These are phyloP conservation scores for Anoplolepis gracilipes DNA, from an alignment of 1,140 invertebrate species.

Conservation along the genomic window DNA sequence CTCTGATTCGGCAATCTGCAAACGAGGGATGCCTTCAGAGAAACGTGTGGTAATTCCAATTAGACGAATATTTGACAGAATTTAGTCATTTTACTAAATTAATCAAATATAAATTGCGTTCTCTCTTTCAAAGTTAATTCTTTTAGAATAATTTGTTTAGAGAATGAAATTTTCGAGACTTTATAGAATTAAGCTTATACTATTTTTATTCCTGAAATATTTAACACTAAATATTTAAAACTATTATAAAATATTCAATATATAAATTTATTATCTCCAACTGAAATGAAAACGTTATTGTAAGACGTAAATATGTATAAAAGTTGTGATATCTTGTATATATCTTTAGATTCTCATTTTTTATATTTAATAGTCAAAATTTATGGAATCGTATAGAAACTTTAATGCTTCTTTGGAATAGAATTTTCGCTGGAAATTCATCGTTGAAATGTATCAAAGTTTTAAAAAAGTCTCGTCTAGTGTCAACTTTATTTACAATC, in stretches of 20 bases:
- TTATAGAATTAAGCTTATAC: not conserved
- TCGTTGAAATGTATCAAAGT: no score
- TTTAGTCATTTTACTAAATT: slow-evolving; percentile 10
- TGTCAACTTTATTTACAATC: slow-evolving; percentile 2
- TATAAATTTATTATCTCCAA: not conserved
- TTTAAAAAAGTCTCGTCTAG: no score
- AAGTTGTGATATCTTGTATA: no score
- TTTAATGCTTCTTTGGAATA: not conserved
- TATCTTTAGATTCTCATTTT: no score
- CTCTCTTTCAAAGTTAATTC: not conserved
- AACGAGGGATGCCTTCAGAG: slow-evolving; percentile 13
- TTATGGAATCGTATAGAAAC: not conserved
- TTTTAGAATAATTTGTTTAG: not conserved
- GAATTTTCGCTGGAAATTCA: no score
- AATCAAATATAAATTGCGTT: not conserved
- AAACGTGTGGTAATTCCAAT: slow-evolving; percentile 7
- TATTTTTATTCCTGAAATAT: not conserved
- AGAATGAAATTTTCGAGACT: not conserved
- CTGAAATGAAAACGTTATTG: not conserved
- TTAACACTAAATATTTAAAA: not conserved
- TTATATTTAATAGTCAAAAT: not conserved
- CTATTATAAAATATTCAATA: not conserved
- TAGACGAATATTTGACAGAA: slow-evolving; percentile 15
- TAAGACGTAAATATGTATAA: no score
- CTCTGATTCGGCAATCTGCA: slow-evolving; percentile 38